phyloP scores from a whole-genome alignment of 2,888 invertebrate species.

The Brenthis hecate region DNA sequence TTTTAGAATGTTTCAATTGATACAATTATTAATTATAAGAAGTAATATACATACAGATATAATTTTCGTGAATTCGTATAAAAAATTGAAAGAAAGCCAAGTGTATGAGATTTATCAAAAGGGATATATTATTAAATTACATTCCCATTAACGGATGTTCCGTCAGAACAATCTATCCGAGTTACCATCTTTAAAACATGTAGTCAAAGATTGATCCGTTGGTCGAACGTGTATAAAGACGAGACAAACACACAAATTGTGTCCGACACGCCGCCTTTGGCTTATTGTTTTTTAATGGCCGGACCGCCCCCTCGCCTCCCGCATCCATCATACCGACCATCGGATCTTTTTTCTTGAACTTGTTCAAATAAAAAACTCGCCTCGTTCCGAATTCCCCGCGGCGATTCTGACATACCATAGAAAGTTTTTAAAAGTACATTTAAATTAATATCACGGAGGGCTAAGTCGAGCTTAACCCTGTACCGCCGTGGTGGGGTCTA shows the following conservation, averaged over 20 bases:
- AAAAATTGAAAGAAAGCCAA: background rate
- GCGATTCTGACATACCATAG: slow-evolving; percentile 66
- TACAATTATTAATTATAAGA: no score
- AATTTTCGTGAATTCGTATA: background rate
- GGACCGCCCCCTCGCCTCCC: slow-evolving; percentile 65
- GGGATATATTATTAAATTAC: slow-evolving; percentile 21
- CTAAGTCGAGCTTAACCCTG: slow-evolving; percentile 46
- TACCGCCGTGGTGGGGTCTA: slow-evolving; percentile 25
- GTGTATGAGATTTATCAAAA: background rate
- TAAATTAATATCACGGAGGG: slow-evolving; percentile 68
- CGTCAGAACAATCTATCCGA: slow-evolving; percentile 4
- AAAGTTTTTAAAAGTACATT: slow-evolving; percentile 71
- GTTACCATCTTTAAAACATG: slow-evolving; percentile 11
- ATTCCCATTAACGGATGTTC: slow-evolving; percentile 9
- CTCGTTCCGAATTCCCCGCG: slow-evolving; percentile 65
- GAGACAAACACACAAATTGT: slow-evolving; percentile 69
- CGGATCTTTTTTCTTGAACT: slow-evolving; percentile 48
- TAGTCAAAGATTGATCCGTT: slow-evolving; percentile 39
- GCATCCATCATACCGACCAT: slow-evolving; percentile 67
- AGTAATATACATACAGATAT: no score
- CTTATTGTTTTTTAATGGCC: slow-evolving; percentile 80
- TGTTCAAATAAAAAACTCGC: slow-evolving; percentile 60
- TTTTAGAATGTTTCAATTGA: background rate
- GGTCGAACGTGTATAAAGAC: slow-evolving; percentile 58
- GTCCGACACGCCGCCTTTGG: slow-evolving; percentile 66